A percentile compares a stretch with the other conserved stretches of the same genome.
phyloP scores from a whole-genome alignment of 53 echinoderm and acorn worm species.

The Echinarachnius parma region DNA sequence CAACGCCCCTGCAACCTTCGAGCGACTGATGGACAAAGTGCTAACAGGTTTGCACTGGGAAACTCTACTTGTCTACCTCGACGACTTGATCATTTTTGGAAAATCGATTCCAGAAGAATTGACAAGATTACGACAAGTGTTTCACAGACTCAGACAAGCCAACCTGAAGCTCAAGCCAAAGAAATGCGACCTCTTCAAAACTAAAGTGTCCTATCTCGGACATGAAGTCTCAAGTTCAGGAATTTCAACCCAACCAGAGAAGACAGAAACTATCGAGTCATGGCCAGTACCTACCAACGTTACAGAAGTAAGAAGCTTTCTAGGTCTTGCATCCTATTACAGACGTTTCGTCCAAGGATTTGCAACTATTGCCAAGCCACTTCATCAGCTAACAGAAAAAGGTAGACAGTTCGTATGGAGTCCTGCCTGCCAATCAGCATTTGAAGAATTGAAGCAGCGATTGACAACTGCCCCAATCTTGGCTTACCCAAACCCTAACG shows the following conservation, averaged over 20 bases:
- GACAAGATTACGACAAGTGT: neutral
- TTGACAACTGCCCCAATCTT: constrained; percentile 40
- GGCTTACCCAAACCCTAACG: constrained; percentile 31
- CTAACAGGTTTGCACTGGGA: constrained; percentile 46
- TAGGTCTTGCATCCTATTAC: constrained; percentile 50
- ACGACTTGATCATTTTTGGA: constrained; percentile 55
- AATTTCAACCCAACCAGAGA: constrained; percentile 15
- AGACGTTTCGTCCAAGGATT: constrained; percentile 47
- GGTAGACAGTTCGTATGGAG: constrained; percentile 35
- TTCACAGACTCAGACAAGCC: constrained; percentile 32
- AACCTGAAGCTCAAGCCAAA: constrained; percentile 45
- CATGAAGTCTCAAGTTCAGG: constrained; percentile 32
- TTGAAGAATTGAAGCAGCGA: constrained; percentile 19
- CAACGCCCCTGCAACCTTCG: constrained; percentile 41
- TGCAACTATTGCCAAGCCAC: constrained; percentile 37
- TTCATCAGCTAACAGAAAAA: constrained; percentile 49
- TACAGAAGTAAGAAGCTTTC: constrained; percentile 45
- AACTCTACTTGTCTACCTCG: constrained; percentile 42
- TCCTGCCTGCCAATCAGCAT: constrained; percentile 30
- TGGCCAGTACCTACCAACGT: constrained; percentile 48
- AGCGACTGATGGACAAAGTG: constrained; percentile 40
- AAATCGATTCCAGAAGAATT: constrained; percentile 29
- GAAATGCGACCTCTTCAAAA: constrained; percentile 41
- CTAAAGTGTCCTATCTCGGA: constrained; percentile 37
- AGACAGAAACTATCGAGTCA: neutral